A percentile compares a stretch with the other conserved stretches of the same genome.
phyloP scores from a whole-genome alignment of 2,113 vertebrate species.

The Ancistrus triradiatus region DNA sequence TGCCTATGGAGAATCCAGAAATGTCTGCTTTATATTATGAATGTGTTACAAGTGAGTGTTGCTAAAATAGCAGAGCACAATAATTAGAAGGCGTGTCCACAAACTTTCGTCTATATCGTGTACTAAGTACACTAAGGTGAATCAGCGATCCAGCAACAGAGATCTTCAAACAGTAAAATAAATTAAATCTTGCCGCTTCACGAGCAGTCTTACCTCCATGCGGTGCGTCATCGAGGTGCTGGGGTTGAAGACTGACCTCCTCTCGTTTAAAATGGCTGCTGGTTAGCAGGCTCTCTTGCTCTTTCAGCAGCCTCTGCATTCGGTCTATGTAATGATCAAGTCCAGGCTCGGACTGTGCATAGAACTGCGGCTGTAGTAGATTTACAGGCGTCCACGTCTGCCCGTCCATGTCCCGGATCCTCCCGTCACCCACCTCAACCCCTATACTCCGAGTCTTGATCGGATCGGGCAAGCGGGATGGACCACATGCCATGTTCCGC shows the following conservation, averaged over 20 bases:
- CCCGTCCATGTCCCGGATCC: conserved; percentile 53
- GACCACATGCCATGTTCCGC: conserved; percentile 89
- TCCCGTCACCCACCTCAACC: conserved; percentile 81
- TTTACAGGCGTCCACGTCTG: conserved; percentile 33
- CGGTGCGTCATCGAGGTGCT: conserved; percentile 59
- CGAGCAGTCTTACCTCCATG: conserved; percentile 48
- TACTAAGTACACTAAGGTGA: too few relatives aligned
- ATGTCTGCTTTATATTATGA: too few relatives aligned
- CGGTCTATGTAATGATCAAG: conserved; percentile 88
- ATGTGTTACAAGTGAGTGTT: too few relatives aligned
- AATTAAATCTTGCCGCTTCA: too few relatives aligned
- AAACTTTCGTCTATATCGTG: too few relatives aligned
- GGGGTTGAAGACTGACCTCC: conserved; percentile 71
- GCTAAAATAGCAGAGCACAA: too few relatives aligned
- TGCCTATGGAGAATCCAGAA: too few relatives aligned
- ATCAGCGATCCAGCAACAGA: too few relatives aligned
- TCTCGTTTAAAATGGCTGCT: conserved; percentile 75
- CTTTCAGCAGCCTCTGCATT: conserved; percentile 81
- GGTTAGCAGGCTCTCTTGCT: conserved; percentile 82
- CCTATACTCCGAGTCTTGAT: conserved; percentile 78
- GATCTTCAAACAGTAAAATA: too few relatives aligned
- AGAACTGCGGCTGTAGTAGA: conserved; percentile 41
- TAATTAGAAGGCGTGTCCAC: too few relatives aligned
- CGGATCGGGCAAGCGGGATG: conserved; percentile 68
- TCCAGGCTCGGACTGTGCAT: conserved; percentile 62